These are phyloP conservation scores for Gastracanthus pulcherrimus DNA, from an alignment of 2,888 invertebrate species.

Conservation along the genomic window DNA sequence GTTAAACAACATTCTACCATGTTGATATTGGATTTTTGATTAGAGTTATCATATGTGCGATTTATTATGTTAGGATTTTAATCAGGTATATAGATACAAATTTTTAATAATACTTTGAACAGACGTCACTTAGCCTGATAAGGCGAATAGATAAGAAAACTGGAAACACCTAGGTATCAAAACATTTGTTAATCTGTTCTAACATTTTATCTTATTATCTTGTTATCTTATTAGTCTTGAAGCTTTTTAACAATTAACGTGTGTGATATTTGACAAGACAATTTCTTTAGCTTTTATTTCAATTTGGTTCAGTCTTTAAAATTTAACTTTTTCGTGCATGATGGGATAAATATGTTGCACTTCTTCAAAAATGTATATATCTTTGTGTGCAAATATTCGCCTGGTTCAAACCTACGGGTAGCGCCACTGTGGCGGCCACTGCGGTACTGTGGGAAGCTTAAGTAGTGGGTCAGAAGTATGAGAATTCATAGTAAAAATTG, in stretches of 20 bases:
- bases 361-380: too few species aligned
- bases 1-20: background rate
- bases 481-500: too few species aligned
- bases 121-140: background rate
- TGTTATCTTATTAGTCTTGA: background rate
- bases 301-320: background rate
- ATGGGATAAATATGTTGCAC: too few species aligned
- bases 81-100: background rate
- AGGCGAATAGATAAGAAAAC: background rate
- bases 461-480: too few species aligned
- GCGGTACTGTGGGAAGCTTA: too few species aligned
- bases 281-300: background rate
- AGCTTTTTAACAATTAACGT: background rate
- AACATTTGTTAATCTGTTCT: too few species aligned
- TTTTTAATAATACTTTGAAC: background rate
- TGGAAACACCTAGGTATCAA: too few species aligned
- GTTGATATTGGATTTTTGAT: background rate
- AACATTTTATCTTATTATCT: too few species aligned
- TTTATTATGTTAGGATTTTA: slow-evolving; percentile 1
- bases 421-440: too few species aligned
- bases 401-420: too few species aligned
- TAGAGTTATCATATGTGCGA: background rate
- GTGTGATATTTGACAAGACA: background rate
- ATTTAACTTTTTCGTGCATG: too few species aligned
- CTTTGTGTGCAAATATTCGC: too few species aligned